phyloP scores from a whole-genome alignment of 2,797 vertebrate genomes.

The Poeciliopsis presidionis region DNA sequence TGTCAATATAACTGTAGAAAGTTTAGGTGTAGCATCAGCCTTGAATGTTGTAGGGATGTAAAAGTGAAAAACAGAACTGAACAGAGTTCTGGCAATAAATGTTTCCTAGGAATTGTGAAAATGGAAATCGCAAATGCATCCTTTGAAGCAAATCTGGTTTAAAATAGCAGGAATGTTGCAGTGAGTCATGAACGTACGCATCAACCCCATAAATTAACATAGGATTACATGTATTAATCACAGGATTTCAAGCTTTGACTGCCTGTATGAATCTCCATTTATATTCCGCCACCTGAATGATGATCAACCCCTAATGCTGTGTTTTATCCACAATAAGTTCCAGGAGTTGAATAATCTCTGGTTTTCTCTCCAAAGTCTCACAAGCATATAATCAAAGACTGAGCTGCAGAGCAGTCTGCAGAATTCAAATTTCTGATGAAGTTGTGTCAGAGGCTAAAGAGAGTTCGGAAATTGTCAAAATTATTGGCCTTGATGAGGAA shows the following conservation, averaged over 20 bases:
- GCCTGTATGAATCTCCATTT: conserved; percentile 50
- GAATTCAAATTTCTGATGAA: conserved; percentile 55
- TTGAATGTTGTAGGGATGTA: not conserved
- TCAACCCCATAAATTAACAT: conserved; percentile 54
- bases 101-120: conserved; percentile 17
- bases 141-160: conserved; percentile 38
- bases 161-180: conserved; percentile 31
- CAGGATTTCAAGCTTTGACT: conserved; percentile 55
- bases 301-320: conserved; percentile 55
- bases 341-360: conserved; percentile 56
- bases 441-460: conserved; percentile 44
- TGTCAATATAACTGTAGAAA: not conserved
- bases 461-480: conserved; percentile 53
- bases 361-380: conserved; percentile 51
- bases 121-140: conserved; percentile 16
- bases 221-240: conserved; percentile 64
- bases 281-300: conserved; percentile 41
- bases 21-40: not conserved
- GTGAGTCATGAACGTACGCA: conserved; percentile 38
- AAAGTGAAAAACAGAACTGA: not conserved
- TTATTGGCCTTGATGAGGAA: conserved; percentile 38
- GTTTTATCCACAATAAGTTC: conserved; percentile 63
- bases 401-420: conserved; percentile 43
- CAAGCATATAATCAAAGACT: conserved; percentile 61
- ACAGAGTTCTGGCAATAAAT: conserved; percentile 6